Percentiles rank a stretch among this genome's conserved stretches.
Evolutionary conservation across 2,113 vertebrate genomes (phyloP).

Genomic region (Planiliza haematocheilus): DNA sequence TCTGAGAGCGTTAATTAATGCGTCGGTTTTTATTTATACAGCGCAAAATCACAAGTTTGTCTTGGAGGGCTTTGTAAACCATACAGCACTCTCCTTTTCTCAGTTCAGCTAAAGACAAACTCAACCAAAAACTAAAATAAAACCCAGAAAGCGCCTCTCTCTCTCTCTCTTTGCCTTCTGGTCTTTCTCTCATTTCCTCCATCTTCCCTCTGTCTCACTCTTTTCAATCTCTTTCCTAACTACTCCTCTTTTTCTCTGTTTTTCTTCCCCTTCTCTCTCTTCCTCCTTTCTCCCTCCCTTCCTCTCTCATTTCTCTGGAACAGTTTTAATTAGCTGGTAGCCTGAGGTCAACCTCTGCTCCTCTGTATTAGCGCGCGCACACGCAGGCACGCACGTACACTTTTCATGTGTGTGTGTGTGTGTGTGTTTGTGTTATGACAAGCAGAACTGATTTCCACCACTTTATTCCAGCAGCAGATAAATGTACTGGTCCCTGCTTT

Average conservation of each 20-base stretch:
- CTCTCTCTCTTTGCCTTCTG: conserved; percentile 31
- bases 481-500: conserved; percentile 42
- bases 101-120: conserved; percentile 5
- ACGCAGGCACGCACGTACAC: conserved; percentile 2
- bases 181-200: conserved; percentile 12
- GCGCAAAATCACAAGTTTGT: conserved; percentile 8
- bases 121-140: conserved; percentile 6
- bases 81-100: not conserved
- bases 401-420: conserved; percentile 4
- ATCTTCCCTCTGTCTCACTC: conserved; percentile 4
- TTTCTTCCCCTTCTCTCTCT: conserved; percentile 16
- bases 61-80: not conserved
- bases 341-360: conserved; percentile 78
- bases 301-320: conserved; percentile 69
- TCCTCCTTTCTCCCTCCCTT: conserved; percentile 19
- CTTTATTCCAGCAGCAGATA: conserved; percentile 53
- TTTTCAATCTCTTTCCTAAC: conserved; percentile 33
- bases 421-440: conserved; percentile 54
- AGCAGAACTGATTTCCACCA: conserved; percentile 55
- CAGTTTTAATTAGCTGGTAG: conserved; percentile 79
- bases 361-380: conserved; percentile 53
- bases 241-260: conserved; percentile 49
- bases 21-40: not conserved
- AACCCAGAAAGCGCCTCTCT: conserved; percentile 2
- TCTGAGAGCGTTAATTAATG: not conserved